Conservation (phyloP, 2,797 vertebrate genomes). For the Balearica regulorum region DNA sequence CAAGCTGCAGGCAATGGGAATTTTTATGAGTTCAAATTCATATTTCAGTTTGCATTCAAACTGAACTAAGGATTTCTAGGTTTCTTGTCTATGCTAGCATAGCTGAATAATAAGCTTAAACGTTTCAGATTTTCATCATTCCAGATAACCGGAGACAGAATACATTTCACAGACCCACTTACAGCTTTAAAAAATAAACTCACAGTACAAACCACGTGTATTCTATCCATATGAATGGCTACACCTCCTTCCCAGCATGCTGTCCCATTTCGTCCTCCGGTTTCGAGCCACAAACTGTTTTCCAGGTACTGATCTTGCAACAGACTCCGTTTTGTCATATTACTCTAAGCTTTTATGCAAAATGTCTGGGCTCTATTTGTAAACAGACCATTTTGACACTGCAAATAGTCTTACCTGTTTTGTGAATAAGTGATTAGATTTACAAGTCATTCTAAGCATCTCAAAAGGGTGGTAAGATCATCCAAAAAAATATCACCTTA, state of each 20-base stretch:
- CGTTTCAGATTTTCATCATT: not conserved
- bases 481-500: not conserved
- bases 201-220: not conserved
- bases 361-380: not conserved
- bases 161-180: not conserved
- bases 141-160: not conserved
- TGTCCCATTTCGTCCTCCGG: not conserved
- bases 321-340: not conserved
- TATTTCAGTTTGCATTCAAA: not conserved
- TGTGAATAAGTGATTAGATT: not conserved
- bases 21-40: not conserved
- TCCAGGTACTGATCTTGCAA: not conserved
- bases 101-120: not conserved
- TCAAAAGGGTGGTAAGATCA: not conserved
- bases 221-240: not conserved
- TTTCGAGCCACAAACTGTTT: not conserved
- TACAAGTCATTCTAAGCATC: not conserved
- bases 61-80: not conserved
- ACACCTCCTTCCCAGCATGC: not conserved
- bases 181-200: not conserved
- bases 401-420: not conserved
- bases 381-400: not conserved
- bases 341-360: not conserved
- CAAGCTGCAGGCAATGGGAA: not conserved
- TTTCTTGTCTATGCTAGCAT: not conserved